These are phyloP conservation scores for Camponotus vicinus DNA, from an alignment of 1,140 invertebrate species.

Conservation along the genomic window DNA sequence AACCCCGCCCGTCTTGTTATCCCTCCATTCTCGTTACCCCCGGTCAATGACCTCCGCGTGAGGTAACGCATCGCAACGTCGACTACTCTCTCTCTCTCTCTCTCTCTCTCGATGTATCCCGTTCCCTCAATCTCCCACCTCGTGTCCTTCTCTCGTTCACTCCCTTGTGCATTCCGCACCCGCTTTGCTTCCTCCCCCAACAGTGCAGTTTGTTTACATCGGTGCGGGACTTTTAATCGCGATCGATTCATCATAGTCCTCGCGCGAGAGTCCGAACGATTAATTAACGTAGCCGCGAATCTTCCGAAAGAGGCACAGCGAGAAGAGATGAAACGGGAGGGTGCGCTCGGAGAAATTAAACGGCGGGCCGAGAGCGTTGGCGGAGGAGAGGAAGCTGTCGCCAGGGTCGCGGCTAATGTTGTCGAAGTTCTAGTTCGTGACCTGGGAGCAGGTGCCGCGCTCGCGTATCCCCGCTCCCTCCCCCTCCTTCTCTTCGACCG, in stretches of 20 bases:
- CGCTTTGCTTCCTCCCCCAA: conserved; percentile 4
- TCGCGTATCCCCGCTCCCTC: background rate
- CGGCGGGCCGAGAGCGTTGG: background rate
- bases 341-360: conserved; percentile 47
- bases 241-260: conserved; percentile 74
- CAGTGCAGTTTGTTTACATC: conserved; percentile 84
- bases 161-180: conserved; percentile 26
- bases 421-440: conserved; percentile 72
- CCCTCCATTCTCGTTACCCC: conserved; percentile 71
- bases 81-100: conserved; percentile 37
- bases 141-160: conserved; percentile 32
- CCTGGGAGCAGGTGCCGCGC: conserved; percentile 38
- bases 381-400: conserved; percentile 32
- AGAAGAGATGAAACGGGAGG: background rate
- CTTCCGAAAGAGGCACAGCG: background rate
- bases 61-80: conserved; percentile 77
- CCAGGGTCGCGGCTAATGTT: conserved; percentile 67
- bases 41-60: conserved; percentile 81
- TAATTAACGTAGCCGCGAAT: conserved; percentile 56
- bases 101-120: background rate
- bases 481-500: background rate
- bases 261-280: conserved; percentile 32
- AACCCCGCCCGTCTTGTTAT: conserved; percentile 65
- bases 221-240: conserved; percentile 81
- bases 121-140: conserved; percentile 33